phyloP scores from a whole-genome alignment of 1,140 invertebrate species.

The Diorhabda elongata region DNA sequence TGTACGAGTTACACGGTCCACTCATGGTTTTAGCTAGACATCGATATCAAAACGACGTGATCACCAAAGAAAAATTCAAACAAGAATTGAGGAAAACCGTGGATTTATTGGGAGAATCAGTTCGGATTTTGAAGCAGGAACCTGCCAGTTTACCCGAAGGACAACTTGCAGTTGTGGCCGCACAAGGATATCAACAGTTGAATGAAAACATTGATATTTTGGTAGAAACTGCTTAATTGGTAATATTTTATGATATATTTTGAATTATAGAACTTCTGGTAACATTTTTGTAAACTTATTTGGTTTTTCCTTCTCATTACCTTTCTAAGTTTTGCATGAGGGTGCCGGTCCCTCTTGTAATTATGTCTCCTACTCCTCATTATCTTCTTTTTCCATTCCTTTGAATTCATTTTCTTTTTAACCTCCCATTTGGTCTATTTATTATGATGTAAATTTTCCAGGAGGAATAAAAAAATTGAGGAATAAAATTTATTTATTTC shows the following conservation, averaged over 20 bases:
- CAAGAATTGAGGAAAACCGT: conserved; percentile 61
- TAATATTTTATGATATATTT: no score
- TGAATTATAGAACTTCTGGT: background rate
- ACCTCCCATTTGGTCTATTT: no score
- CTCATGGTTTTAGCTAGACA: conserved; percentile 64
- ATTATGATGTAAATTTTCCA: no score
- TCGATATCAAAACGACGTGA: conserved; percentile 56
- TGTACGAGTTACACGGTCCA: conserved; percentile 76
- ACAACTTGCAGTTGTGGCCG: conserved; percentile 59
- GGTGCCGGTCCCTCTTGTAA: no score
- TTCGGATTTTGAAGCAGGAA: conserved; percentile 63
- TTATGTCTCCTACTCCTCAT: no score
- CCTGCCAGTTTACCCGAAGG: conserved; percentile 65
- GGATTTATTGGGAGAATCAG: conserved; percentile 55
- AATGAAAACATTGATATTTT: conserved; percentile 59
- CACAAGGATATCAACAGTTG: conserved; percentile 58
- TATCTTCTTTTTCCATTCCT: no score
- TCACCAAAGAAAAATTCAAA: conserved; percentile 59
- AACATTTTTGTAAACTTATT: no score
- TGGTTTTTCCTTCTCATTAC: no score
- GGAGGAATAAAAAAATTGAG: no score
- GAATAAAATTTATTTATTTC: no score
- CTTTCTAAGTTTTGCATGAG: no score
- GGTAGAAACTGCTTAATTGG: conserved; percentile 33
- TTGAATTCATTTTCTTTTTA: no score